Conservation (phyloP, 64 coral and sea anemone genomes). For the Acropora yongei region DNA sequence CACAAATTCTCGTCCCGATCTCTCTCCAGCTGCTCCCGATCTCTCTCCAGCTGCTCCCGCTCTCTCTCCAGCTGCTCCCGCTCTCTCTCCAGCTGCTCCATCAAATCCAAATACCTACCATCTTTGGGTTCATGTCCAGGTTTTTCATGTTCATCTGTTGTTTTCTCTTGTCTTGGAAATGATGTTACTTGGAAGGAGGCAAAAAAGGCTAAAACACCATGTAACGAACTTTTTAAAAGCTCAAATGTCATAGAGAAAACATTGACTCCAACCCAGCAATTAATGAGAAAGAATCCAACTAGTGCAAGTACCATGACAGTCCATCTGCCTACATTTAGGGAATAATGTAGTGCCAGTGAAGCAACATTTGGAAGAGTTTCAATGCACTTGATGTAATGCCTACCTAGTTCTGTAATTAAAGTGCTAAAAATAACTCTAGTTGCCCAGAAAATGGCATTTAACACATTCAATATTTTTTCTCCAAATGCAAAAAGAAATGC, state of each 20-base stretch:
- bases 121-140: neutral
- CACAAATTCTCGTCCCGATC: slow-evolving; percentile 93
- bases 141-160: neutral
- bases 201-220: slow-evolving; percentile 43
- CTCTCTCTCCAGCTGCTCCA: slow-evolving; percentile 79
- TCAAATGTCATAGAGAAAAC: slow-evolving; percentile 26
- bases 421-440: neutral
- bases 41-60: slow-evolving; percentile 84
- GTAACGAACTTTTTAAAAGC: slow-evolving; percentile 40
- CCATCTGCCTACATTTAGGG: neutral
- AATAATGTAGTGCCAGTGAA: neutral
- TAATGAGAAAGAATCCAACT: neutral
- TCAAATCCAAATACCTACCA: slow-evolving; percentile 52
- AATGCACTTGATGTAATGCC: neutral
- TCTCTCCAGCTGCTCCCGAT: slow-evolving; percentile 85
- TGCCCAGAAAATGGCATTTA: neutral
- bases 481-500: neutral
- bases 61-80: slow-evolving; percentile 88
- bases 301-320: slow-evolving; percentile 1
- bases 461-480: neutral
- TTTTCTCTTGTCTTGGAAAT: slow-evolving; percentile 34
- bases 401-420: neutral
- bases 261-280: slow-evolving; percentile 41
- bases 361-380: neutral
- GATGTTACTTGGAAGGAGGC: neutral